A percentile compares a stretch with the other conserved stretches of the same genome.
Evolutionary conservation across 1,140 invertebrate species (phyloP).

Genomic region (Brachionus rotundiformis): DNA sequence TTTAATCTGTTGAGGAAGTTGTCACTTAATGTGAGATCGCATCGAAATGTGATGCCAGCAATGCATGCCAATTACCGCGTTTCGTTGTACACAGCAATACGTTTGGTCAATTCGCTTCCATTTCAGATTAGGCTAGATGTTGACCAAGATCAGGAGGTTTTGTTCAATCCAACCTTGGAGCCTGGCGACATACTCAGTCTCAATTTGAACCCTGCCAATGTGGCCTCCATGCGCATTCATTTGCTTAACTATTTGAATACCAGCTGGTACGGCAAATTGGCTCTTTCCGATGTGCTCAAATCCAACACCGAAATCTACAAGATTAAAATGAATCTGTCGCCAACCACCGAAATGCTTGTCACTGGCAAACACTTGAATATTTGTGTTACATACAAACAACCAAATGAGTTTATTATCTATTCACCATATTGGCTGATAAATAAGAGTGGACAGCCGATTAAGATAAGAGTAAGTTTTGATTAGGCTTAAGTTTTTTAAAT

Average conservation of each 20-base stretch:
- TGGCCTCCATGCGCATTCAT: neutral
- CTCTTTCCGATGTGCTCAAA: neutral
- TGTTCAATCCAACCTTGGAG: conserved; percentile 15
- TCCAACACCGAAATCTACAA: neutral
- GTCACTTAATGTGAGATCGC: conserved; percentile 23
- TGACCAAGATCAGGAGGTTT: neutral
- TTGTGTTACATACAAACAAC: conserved; percentile 21
- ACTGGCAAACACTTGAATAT: conserved; percentile 40
- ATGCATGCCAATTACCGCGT: conserved; percentile 50
- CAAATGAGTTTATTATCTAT: conserved; percentile 39
- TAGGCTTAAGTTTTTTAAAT: no score
- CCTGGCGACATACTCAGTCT: conserved; percentile 42
- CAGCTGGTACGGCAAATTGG: conserved; percentile 15
- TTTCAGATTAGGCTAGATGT: conserved; percentile 36
- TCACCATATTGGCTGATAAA: conserved; percentile 48
- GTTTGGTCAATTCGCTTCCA: conserved; percentile 37
- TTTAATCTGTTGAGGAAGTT: conserved; percentile 26
- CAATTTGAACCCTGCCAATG: neutral
- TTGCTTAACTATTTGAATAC: conserved; percentile 34
- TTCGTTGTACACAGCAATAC: conserved; percentile 1
- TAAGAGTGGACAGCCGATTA: conserved; percentile 42
- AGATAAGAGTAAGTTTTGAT: conserved; percentile 16
- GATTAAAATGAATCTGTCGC: conserved; percentile 36
- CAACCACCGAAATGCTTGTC: conserved; percentile 40
- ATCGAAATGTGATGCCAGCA: conserved; percentile 47